A percentile compares a stretch with the other conserved stretches of the same genome.
Evolutionary conservation across 92 coral and sea anemone genomes (phyloP).

Genomic region (Palythoa caribaeorum): DNA sequence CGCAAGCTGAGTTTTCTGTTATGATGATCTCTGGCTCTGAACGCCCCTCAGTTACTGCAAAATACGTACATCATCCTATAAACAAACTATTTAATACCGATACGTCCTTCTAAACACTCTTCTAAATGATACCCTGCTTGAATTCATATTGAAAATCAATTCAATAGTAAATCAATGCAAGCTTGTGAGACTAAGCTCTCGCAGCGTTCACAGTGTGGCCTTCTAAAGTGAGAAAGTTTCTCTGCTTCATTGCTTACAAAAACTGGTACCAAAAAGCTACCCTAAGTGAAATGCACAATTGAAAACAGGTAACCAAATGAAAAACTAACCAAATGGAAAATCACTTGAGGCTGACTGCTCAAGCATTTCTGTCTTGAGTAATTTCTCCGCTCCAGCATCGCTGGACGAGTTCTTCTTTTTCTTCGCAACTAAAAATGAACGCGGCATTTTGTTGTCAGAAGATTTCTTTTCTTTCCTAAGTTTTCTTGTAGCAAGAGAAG

Average conservation of each 20-base stretch:
- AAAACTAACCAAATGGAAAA: conserved; percentile 42
- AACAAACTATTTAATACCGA: background rate
- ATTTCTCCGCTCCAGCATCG: conserved; percentile 3
- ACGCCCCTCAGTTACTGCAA: background rate
- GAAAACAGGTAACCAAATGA: background rate
- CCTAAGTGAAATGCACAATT: background rate
- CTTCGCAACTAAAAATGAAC: conserved; percentile 46
- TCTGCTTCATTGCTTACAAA: background rate
- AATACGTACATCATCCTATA: background rate
- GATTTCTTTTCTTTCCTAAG: background rate
- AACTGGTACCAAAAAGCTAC: conserved; percentile 22
- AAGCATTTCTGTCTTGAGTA: background rate
- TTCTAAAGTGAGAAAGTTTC: background rate
- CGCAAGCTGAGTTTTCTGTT: background rate
- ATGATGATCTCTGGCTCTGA: background rate
- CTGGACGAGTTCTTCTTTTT: conserved; percentile 14
- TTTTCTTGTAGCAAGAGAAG: background rate
- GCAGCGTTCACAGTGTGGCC: background rate
- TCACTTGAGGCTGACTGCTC: conserved; percentile 20
- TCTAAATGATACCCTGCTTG: background rate
- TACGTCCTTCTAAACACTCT: background rate
- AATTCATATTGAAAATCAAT: conserved; percentile 48
- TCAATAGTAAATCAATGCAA: conserved; percentile 48
- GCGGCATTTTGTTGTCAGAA: conserved; percentile 14
- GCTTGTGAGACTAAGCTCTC: conserved; percentile 1